A percentile compares a stretch with the other conserved stretches of the same genome.
phyloP scores from a whole-genome alignment of 2,888 invertebrate genomes.

The Prenolepis imparis region DNA sequence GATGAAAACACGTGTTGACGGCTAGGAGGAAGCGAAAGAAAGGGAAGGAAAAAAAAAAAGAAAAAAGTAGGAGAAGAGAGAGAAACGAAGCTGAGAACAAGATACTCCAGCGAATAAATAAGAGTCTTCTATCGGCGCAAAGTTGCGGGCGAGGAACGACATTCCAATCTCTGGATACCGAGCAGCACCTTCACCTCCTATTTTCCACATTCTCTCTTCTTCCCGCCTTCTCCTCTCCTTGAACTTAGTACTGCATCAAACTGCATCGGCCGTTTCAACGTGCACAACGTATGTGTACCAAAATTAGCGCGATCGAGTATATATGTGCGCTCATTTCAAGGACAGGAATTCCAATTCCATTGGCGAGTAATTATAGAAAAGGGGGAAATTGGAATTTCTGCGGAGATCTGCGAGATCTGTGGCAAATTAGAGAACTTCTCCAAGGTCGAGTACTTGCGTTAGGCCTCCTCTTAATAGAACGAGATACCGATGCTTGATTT shows the following conservation, averaged over 20 bases:
- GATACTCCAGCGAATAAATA: conserved; percentile 59
- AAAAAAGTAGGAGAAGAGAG: conserved; percentile 13
- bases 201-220: conserved; percentile 53
- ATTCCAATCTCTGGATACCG: conserved; percentile 71
- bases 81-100: conserved; percentile 49
- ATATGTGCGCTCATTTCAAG: conserved; percentile 32
- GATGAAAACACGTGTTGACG: conserved; percentile 17
- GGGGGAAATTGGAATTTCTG: conserved; percentile 14
- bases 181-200: conserved; percentile 66
- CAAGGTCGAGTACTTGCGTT: not conserved
- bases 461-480: conserved; percentile 8
- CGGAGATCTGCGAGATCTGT: conserved; percentile 18
- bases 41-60: conserved; percentile 21
- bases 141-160: conserved; percentile 74
- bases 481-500: conserved; percentile 44
- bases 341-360: conserved; percentile 45
- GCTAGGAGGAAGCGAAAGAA: conserved; percentile 17
- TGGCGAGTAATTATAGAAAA: conserved; percentile 62
- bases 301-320: conserved; percentile 47
- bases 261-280: conserved; percentile 41
- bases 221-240: conserved; percentile 57
- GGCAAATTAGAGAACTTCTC: conserved; percentile 3
- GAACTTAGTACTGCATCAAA: conserved; percentile 67
- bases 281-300: conserved; percentile 19
- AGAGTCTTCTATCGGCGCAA: conserved; percentile 66